Conservation (phyloP, 2,888 invertebrate genomes). For the Leptinotarsa peninsularis region DNA sequence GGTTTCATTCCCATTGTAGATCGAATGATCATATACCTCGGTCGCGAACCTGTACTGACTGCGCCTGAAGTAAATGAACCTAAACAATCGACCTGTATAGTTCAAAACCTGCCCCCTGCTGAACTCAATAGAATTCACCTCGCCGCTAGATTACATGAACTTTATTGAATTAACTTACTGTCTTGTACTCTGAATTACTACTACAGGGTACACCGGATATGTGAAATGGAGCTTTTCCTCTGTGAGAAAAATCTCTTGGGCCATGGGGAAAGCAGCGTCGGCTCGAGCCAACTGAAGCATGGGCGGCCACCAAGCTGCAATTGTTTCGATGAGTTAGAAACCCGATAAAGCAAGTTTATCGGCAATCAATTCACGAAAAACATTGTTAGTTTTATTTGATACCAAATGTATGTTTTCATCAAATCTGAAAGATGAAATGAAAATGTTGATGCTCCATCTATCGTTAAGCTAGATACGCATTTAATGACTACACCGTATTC, state of each 20-base stretch:
- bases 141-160: slow-evolving; percentile 20
- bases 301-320: neutral
- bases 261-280: neutral
- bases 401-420: no score
- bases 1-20: neutral
- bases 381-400: no score
- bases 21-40: neutral
- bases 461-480: no score
- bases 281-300: neutral
- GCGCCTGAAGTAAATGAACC: slow-evolving; percentile 8
- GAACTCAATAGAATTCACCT: slow-evolving; percentile 15
- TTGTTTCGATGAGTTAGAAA: neutral
- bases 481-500: no score
- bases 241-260: slow-evolving; percentile 29
- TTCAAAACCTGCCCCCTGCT: slow-evolving; percentile 5
- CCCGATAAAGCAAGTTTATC: no score
- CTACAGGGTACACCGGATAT: slow-evolving; percentile 32
- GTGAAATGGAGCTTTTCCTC: slow-evolving; percentile 38
- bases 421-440: no score
- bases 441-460: no score
- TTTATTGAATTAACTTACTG: slow-evolving; percentile 20
- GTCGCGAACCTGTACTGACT: slow-evolving; percentile 8
- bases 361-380: no score
- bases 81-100: slow-evolving; percentile 18
- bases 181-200: slow-evolving; percentile 13